Conservation (phyloP, 2,797 vertebrate species). For the Astyanax mexicanus region DNA sequence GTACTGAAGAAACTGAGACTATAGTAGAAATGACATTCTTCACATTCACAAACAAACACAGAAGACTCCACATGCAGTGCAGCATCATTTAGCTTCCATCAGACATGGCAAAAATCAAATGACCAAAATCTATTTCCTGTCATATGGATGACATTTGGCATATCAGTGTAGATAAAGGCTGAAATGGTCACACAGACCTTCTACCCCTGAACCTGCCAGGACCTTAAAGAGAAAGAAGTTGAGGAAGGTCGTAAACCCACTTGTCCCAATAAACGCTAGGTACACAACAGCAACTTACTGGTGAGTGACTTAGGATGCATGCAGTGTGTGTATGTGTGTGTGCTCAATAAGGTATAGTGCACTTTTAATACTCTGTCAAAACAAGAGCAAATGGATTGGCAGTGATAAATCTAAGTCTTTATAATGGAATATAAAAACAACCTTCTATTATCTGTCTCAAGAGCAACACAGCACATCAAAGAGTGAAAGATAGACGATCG, state of each 20-base stretch:
- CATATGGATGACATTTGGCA: too few relatives aligned
- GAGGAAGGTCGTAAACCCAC: neutral
- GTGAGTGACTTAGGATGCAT: neutral
- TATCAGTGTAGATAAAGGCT: too few relatives aligned
- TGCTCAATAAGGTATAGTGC: constrained; percentile 30
- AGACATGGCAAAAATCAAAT: too few relatives aligned
- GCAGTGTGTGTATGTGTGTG: neutral
- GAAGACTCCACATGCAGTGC: too few relatives aligned
- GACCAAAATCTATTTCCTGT: too few relatives aligned
- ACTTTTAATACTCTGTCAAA: constrained; percentile 37
- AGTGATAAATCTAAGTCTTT: constrained; percentile 37
- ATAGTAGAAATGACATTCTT: too few relatives aligned
- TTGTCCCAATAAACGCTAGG: neutral
- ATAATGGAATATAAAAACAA: constrained; percentile 31
- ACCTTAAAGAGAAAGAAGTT: neutral
- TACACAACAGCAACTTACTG: neutral
- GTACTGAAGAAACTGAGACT: too few relatives aligned
- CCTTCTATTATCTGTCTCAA: constrained; percentile 20
- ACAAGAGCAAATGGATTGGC: constrained; percentile 24
- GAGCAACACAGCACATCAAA: neutral
- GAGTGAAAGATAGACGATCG: constrained; percentile 3
- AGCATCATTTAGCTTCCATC: too few relatives aligned
- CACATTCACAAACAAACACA: too few relatives aligned
- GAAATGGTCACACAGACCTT: too few relatives aligned
- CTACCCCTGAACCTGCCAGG: neutral